Evolutionary conservation across 2,113 vertebrate species (phyloP), one percentile per base, ranked within the genome.

Genomic region (Laticauda colubrina): DNA sequence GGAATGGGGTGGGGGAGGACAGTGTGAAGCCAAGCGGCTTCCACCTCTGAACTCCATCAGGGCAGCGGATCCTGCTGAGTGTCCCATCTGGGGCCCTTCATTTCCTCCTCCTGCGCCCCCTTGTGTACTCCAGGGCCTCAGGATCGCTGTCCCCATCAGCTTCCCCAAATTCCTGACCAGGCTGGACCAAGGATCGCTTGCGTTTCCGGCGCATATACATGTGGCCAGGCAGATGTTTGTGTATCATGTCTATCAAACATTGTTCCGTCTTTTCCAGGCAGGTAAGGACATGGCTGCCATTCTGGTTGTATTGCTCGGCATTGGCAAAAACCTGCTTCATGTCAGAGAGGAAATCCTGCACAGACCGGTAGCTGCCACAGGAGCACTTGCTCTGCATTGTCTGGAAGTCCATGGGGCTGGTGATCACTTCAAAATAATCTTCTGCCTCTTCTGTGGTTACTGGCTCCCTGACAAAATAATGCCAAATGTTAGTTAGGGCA

Each of bases 321-420:
- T 99, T 99, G 96, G 98, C 97, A 95, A 99, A 99, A 94, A 99
- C 98, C 81, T 99, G 98, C 94, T 99, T 99, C 90, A 99, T 93
- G 96, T 99, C 99, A 0, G 98, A 97, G 23, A 99, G 96, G 96
- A 99, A 99, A 93, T 99, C 99, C 64, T 98, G 98, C 85, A 98
- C 97, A 0, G 98, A 98, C 61, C 98, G 98, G 95, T 99, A 99
- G 64, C 89, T 95, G 75, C 98, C 97, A 5, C 98, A 98, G 12
- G 97, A 98, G 88, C 98, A 99, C 95, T 99, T 99, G 94, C 96
- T 97, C 97, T 98, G 98, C 98, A 99, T 99, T 2, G 98, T 99
- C 98, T 98, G 98, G 95, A 99, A 99, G 97, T 99, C 99, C 99
- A 99, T 99, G 55, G 99, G 99, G 91, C 96, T 98, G 90, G 98